Base-by-base conservation (phyloP, 2,113 vertebrate genomes). In the Myotis davidii region DNA sequence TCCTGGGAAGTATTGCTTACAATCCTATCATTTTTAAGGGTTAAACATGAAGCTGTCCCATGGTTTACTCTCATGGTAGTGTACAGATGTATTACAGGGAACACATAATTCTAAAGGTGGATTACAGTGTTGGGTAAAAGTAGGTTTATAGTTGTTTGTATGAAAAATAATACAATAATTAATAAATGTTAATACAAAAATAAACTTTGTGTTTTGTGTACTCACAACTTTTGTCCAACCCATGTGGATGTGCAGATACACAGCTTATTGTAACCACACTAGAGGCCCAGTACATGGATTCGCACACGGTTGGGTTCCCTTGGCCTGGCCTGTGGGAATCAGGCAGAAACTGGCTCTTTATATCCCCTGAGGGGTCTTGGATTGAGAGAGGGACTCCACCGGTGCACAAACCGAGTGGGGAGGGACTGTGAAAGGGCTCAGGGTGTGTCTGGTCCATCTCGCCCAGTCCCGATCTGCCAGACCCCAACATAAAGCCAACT, bases 31-130 rank as follows among this genome's bases (percentile, higher is more conserved):
- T 18, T 16, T 29, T 20, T 1, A 74, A 50, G 29, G 4, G 52
- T 2, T n/a, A 7, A 25, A 13, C 9, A 0, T 1, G 52, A 42
- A 6, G 6, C 32, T 17, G 0, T 13, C 17, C 0, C 4, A 0
- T 0, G 9, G 17, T 12, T 32, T 4, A 2, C 7, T 16, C 25
- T n/a, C 32, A 34, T 8, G 52, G 9, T 21, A 9, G 16, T 12
- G 3, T 21, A 5, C 18, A 29, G 61, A 42, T 5, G 18, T 14
- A 2, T 45, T 14, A 16, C 3, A 0, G 2, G 34, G 37, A 2
- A 13, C 9, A 13, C 0, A 2, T 21, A 42, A 70, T 10, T 50
- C 34, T 82, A 54, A 12, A 1, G 14, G n/a, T 78, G 14, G 29
- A 6, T 56, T 61, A 50, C 29, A n/a, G 9, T 16, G 45, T 21